These are phyloP conservation scores for Ceratitis capitata DNA, from an alignment of 1,140 invertebrate genomes.

Conservation along the genomic window DNA sequence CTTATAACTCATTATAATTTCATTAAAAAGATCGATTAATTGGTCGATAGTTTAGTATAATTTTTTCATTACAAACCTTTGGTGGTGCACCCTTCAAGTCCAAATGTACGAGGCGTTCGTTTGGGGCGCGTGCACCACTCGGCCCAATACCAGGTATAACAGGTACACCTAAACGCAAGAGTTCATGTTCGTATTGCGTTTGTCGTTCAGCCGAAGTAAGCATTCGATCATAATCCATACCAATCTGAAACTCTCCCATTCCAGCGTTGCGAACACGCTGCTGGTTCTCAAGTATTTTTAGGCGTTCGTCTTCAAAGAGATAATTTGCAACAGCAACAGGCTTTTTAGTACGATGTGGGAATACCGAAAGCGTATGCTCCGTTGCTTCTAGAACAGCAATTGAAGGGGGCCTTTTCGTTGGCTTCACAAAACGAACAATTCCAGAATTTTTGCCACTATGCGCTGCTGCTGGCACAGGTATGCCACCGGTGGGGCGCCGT, in stretches of 20 bases:
- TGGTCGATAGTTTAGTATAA: background rate
- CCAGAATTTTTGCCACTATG: conserved; percentile 46
- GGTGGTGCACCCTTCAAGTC: conserved; percentile 93
- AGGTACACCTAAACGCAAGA: conserved; percentile 62
- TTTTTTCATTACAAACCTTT: conserved; percentile 66
- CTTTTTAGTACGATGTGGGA: conserved; percentile 52
- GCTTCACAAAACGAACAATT: conserved; percentile 58
- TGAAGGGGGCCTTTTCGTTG: conserved; percentile 46
- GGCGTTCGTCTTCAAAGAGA: conserved; percentile 59
- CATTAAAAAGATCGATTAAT: background rate
- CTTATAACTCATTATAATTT: too few species aligned
- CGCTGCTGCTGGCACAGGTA: conserved; percentile 40
- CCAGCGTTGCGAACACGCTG: conserved; percentile 55
- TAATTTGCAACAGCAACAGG: conserved; percentile 54
- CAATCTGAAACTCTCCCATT: conserved; percentile 57
- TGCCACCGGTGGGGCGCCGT: background rate
- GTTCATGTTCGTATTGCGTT: conserved; percentile 60
- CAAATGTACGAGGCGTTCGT: conserved; percentile 78
- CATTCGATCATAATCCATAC: conserved; percentile 56
- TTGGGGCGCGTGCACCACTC: conserved; percentile 58
- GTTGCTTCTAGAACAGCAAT: conserved; percentile 21
- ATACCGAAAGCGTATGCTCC: conserved; percentile 12
- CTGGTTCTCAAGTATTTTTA: conserved; percentile 61
- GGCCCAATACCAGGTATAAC: conserved; percentile 59
- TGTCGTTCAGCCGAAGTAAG: conserved; percentile 59